Evolutionary conservation across 1,140 invertebrate genomes (phyloP), one percentile per base, ranked within the genome.

Genomic region (Drosophila oshimai): DNA sequence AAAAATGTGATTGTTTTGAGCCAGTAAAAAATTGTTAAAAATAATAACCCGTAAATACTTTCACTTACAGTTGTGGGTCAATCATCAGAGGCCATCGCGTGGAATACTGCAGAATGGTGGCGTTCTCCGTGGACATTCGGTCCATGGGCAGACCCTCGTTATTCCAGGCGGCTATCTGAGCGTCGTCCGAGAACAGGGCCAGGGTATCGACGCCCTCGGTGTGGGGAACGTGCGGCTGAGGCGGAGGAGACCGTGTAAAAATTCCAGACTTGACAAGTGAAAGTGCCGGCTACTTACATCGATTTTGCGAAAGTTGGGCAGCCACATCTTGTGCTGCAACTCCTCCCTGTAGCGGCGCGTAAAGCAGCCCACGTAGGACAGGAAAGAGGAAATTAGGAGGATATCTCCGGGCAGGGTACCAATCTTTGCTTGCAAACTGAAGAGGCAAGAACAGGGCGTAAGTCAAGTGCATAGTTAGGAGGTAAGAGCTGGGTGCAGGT

Each of bases 361-460:
- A 90, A 99, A 99, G 81, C 97, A 98, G 10, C 98, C 98, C 31
- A 98, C 95, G 90, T 99, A 99, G 0, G 98, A 99, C 41, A 99
- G 95, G 92, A 99, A 99, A 6, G 98, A 97, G 26, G 97, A 96
- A 24, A 97, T 95, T 36, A 99, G 90, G 3, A 99, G 92, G 45
- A 98, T 95, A 90, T 99, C 97, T 12, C 98, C 98, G 4, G 98
- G 97, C 47, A 99, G 92, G 62, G 96, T 98, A 33, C 94, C 92
- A 71, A 94, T 95, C 75, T 94, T 80, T 79, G 89, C 74, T 92
- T 92, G 65, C 92, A 91, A 55, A 92, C 93, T 88, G 17, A 10
- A 3, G 17, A 13, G 42, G 36, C 28, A 9, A 74, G 51, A 9
- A 37, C 42, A 17, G 31, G 6, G 10, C 20, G 33, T 9, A 51